Percentiles rank a stretch among this genome's conserved stretches.
Evolutionary conservation across 1,140 invertebrate species (phyloP).

Genomic region (Bombyx mandarina): DNA sequence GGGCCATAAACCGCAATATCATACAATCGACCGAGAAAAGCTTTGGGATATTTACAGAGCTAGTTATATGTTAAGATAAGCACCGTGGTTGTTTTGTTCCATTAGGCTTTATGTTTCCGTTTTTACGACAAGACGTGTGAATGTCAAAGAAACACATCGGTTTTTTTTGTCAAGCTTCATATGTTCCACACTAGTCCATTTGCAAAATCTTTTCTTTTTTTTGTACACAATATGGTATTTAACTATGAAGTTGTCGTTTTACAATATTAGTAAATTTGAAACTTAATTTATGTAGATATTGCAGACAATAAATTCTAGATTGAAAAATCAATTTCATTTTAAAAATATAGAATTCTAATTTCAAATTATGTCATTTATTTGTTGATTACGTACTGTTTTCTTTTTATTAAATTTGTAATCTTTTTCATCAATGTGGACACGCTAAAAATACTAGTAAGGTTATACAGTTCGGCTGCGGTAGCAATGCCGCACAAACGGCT

Average conservation of each 20-base stretch:
- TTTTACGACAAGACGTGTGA: background rate
- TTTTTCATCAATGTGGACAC: background rate
- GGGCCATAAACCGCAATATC: conserved; percentile 42
- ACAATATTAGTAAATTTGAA: too few relatives aligned
- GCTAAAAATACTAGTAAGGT: background rate
- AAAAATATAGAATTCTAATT: too few relatives aligned
- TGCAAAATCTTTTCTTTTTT: too few relatives aligned
- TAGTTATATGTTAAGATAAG: conserved; percentile 31
- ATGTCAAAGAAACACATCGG: too few relatives aligned
- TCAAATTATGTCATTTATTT: background rate
- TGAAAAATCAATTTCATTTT: too few relatives aligned
- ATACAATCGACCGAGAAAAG: conserved; percentile 43
- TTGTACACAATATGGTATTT: too few relatives aligned
- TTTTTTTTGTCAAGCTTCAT: too few relatives aligned
- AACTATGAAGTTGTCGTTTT: too few relatives aligned
- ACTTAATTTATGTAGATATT: too few relatives aligned
- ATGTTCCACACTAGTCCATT: too few relatives aligned
- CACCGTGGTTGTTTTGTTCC: conserved; percentile 47
- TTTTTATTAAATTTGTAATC: background rate
- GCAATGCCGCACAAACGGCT: background rate
- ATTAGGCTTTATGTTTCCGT: conserved; percentile 17
- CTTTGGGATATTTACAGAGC: conserved; percentile 31
- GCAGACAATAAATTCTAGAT: too few relatives aligned
- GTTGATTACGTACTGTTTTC: background rate
- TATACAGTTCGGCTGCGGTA: background rate